These are phyloP conservation scores for Ochropleura plecta DNA, from an alignment of 2,888 invertebrate species.

Conservation along the genomic window DNA sequence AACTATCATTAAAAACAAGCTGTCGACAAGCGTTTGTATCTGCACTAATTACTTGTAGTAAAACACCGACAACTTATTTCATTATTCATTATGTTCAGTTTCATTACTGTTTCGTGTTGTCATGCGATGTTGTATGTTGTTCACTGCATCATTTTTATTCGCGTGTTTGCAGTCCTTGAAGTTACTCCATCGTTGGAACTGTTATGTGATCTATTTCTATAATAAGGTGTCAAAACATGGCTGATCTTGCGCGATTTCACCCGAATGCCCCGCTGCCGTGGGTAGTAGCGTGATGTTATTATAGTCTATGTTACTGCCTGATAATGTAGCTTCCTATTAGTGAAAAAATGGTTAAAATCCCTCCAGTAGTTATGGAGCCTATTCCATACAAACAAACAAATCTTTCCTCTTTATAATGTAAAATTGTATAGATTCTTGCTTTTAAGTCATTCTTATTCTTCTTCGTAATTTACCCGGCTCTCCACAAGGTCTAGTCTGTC, in stretches of 20 bases:
- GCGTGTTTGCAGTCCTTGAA: conserved; percentile 36
- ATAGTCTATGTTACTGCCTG: no score
- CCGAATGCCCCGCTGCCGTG: no score
- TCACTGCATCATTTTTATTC: conserved; percentile 12
- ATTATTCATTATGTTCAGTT: conserved; percentile 3
- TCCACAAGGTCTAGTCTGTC: neutral
- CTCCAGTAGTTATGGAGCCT: no score
- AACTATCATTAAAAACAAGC: conserved; percentile 23
- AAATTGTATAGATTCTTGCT: no score
- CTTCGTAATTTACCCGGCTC: neutral
- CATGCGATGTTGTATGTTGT: conserved; percentile 45
- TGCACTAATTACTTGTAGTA: conserved; percentile 40
- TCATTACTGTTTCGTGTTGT: conserved; percentile 19
- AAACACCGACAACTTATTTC: conserved; percentile 20
- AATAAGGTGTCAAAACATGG: neutral
- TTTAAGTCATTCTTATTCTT: no score
- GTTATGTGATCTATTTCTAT: neutral
- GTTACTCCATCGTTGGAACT: conserved; percentile 5
- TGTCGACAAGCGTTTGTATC: conserved; percentile 36
- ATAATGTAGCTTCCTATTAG: no score
- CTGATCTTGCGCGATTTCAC: neutral
- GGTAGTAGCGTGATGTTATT: no score
- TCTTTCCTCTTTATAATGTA: no score
- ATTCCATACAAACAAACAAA: no score
- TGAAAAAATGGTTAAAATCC: no score